Conservation (phyloP, 2,797 vertebrate genomes). For the Sebastiscus albofasciatus region DNA sequence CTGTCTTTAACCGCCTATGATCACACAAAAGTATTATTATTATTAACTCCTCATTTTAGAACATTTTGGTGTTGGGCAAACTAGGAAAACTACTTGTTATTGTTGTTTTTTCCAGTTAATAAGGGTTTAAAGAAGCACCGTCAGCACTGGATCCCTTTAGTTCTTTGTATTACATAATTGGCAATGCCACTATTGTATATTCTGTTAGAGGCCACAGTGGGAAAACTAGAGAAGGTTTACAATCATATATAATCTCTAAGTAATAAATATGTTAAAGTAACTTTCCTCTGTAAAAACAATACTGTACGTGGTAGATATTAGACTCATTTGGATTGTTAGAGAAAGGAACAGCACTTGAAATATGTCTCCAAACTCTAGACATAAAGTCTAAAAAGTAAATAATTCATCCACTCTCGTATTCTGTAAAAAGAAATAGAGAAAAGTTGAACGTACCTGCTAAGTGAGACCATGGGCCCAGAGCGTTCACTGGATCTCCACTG, state of each 20-base stretch:
- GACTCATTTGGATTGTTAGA: neutral
- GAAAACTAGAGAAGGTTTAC: neutral
- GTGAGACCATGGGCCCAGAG: constrained; percentile 62
- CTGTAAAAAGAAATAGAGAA: neutral
- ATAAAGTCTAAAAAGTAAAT: neutral
- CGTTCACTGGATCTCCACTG: constrained; percentile 47
- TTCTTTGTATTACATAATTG: constrained; percentile 6
- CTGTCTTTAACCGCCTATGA: neutral
- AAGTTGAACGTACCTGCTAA: constrained; percentile 67
- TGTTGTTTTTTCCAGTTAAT: neutral
- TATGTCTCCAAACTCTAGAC: neutral
- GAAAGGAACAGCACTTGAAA: neutral
- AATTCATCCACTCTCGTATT: neutral
- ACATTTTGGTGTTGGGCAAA: neutral
- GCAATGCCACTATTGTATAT: neutral
- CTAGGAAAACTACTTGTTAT: neutral
- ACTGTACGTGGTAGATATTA: neutral
- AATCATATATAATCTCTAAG: neutral
- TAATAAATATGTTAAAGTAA: constrained; percentile 3
- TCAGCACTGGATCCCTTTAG: neutral
- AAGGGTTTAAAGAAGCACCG: neutral
- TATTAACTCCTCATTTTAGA: neutral
- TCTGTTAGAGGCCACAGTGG: neutral
- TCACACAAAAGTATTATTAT: neutral
- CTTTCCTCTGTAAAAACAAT: neutral